Evolutionary conservation across 2,113 vertebrate species (phyloP), one percentile per base, ranked within the genome.

Genomic region (Vicugna pacos): DNA sequence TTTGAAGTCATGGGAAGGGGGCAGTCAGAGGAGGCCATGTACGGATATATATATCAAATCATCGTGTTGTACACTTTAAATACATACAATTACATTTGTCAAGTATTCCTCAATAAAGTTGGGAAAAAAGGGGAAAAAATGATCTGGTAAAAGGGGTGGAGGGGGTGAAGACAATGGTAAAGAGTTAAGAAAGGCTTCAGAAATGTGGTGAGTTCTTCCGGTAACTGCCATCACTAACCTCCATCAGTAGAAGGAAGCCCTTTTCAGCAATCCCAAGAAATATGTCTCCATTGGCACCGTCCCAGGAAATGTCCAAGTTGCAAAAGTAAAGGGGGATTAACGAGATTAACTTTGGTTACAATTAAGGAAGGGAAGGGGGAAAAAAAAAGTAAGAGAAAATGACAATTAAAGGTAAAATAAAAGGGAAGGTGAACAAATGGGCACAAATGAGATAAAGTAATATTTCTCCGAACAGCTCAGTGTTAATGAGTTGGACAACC

Each of bases 391-490:
- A 54, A 54, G 54, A 81, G 62, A 64, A 81, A 84, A 65, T 67
- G 42, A 60, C 65, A 73, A 64, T 56, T 24, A 88, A 86, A 93
- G 10, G 48, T 72, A 73, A n/a, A 94, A 67, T 67, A 54, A 60
- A 89, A 93, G 56, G 20, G n/a, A 79, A 79, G 14, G 19, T 77
- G 35, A 64, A 26, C 72, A 89, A 56, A 69, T 48, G 35, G 32
- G 10, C 32, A 83, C 35, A 58, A 42, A 56, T 15, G 13, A 70
- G 64, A 35, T 73, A 54, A 83, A 62, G 30, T 60, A 24, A 6
- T 50, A 35, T 79, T 94, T 93, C 38, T 76, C 64, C 67, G 52
- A 69, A 88, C 22, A 79, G 70, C 22, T 62, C 70, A 72, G 79
- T 72, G 64, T 70, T 52, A 89, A 32, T 75, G 52, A 84, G 24